These are phyloP conservation scores for Scarus forsteni DNA, from an alignment of 2,797 vertebrate species.

Conservation along the genomic window DNA sequence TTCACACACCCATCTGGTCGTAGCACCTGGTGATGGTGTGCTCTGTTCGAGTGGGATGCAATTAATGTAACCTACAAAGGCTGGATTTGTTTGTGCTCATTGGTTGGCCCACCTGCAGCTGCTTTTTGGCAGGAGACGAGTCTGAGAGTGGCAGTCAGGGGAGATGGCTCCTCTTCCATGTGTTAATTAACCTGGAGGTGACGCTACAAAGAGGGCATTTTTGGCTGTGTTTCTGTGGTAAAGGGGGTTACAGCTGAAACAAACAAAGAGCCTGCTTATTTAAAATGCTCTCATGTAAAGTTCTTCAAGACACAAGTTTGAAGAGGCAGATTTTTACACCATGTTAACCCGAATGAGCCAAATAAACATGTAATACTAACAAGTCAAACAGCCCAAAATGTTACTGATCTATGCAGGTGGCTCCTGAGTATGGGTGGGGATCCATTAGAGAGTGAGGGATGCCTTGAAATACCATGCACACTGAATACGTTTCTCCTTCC, in stretches of 20 bases:
- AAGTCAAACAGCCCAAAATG: background rate
- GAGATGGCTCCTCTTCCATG: slow-evolving; percentile 64
- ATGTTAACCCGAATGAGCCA: background rate
- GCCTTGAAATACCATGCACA: too few species aligned
- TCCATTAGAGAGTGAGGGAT: too few species aligned
- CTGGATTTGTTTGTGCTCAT: slow-evolving; percentile 68
- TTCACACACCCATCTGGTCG: slow-evolving; percentile 56
- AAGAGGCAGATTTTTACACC: background rate
- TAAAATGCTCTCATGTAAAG: slow-evolving; percentile 27
- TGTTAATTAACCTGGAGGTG: slow-evolving; percentile 79
- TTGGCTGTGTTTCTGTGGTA: slow-evolving; percentile 35
- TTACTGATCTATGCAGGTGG: too few species aligned
- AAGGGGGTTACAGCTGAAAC: slow-evolving; percentile 17
- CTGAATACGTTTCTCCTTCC: too few species aligned
- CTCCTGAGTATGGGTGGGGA: too few species aligned
- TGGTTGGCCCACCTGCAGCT: slow-evolving; percentile 71
- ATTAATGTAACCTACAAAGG: slow-evolving; percentile 80
- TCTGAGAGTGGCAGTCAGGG: slow-evolving; percentile 59
- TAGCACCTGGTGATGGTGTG: slow-evolving; percentile 62
- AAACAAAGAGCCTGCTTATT: background rate
- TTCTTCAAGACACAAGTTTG: slow-evolving; percentile 9
- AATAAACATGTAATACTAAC: background rate
- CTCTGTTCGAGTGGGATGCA: slow-evolving; percentile 69
- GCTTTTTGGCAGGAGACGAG: slow-evolving; percentile 68
- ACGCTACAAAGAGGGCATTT: slow-evolving; percentile 54